phyloP scores from a whole-genome alignment of 53 echinoderm and acorn worm genomes.

The Holothuria leucospilota region DNA sequence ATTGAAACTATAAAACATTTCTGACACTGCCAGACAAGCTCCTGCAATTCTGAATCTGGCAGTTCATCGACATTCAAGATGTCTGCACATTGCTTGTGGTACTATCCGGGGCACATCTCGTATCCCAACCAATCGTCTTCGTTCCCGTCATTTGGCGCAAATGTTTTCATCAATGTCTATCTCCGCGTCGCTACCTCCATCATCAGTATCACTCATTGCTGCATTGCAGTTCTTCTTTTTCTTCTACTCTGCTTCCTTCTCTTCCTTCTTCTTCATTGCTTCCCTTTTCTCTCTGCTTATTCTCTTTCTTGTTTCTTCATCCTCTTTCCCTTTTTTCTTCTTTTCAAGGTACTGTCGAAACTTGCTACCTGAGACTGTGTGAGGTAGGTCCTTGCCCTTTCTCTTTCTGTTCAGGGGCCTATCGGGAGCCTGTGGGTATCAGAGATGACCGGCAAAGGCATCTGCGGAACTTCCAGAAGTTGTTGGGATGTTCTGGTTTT shows the following conservation, averaged over 20 bases:
- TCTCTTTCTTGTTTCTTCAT: too few species aligned
- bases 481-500: neutral
- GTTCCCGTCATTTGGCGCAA: neutral
- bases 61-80: too few species aligned
- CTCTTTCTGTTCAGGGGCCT: neutral
- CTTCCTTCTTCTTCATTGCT: neutral
- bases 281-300: neutral
- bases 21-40: too few species aligned
- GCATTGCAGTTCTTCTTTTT: neutral
- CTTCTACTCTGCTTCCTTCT: too few species aligned
- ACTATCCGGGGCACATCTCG: too few species aligned
- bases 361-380: neutral
- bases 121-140: too few species aligned
- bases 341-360: neutral
- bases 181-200: neutral
- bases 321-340: neutral
- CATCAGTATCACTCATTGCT: neutral
- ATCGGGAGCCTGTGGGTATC: neutral
- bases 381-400: neutral
- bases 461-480: neutral
- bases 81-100: too few species aligned
- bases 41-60: too few species aligned
- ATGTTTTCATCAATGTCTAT: constrained; percentile 16
- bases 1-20: too few species aligned
- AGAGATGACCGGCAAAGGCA: neutral